Evolutionary conservation across 2,113 vertebrate species (phyloP), one percentile per base, ranked within the genome.

Genomic region (Salvator merianae): DNA sequence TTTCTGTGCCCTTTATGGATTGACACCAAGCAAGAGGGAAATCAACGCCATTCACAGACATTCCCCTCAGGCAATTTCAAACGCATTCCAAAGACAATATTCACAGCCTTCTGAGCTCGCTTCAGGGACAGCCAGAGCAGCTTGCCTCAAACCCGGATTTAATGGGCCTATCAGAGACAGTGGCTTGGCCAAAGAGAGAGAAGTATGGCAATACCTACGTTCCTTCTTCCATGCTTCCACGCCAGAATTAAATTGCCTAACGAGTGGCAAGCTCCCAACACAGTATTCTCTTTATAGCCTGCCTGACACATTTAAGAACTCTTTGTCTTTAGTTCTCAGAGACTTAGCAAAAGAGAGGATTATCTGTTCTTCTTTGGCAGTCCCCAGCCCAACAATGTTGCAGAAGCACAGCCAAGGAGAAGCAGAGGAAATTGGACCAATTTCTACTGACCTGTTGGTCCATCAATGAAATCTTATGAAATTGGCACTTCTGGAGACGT

Each of bases 221-320:
- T 71, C 36, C 38, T 26, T 0, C 47, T 53, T 2, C 0, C 2
- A 12, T 78, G 2, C 38, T 28, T 72, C 50, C 26, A 59, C 13
- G 22, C 59, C 53, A 59, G 28, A 82, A 43, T 32, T 36, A 10
- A 0, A 53, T 38, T 0, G 0, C 0, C 43, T 68, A 68, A 32
- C 4, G 66, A 32, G 30, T 68, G 66, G 30, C 12, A 68, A 12
- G 10, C n/a, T 68, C 62, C 12, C 72, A 68, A 20, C 0, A 0
- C 69, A 2, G n/a, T 69, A 53, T 14, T 28, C 26, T 63, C 53
- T 38, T 63, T 82, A 12, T 14, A 30, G 0, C 43, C 77, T 72
- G 8, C 24, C 32, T 74, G 59, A 50, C 55, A 66, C 32, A 74
- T 18, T 87, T 32, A 73, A 76, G 38, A 22, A 43, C 34, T 0